phyloP scores from a whole-genome alignment of 2,113 vertebrate species.

The Coturnix japonica region DNA sequence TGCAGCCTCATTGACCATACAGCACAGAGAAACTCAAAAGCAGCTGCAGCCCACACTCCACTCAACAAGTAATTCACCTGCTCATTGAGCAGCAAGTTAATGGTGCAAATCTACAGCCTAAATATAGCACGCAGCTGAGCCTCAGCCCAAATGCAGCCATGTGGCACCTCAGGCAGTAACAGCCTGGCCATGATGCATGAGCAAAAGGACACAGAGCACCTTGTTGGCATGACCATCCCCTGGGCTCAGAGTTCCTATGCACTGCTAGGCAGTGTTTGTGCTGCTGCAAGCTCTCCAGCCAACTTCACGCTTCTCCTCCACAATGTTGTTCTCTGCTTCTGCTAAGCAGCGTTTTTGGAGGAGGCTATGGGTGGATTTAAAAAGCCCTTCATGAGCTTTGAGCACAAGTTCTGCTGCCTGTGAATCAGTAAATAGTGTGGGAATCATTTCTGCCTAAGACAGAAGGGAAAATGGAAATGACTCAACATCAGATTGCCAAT shows the following conservation, averaged over 20 bases:
- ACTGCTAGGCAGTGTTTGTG: background rate
- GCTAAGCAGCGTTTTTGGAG: background rate
- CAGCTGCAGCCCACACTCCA: background rate
- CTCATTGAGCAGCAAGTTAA: background rate
- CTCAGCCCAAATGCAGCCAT: background rate
- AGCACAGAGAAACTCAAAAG: background rate
- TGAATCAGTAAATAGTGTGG: background rate
- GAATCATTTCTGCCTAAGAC: background rate
- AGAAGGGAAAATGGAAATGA: background rate
- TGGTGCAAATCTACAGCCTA: slow-evolving; percentile 52
- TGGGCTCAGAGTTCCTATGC: background rate
- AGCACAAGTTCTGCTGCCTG: background rate
- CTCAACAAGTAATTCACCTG: background rate
- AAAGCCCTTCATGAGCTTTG: background rate
- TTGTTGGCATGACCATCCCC: background rate
- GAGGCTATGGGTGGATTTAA: background rate
- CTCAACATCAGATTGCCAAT: background rate
- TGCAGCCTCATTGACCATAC: background rate
- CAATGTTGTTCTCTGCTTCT: too few relatives aligned
- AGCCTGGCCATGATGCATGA: background rate
- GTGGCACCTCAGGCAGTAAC: background rate
- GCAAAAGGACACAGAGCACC: background rate
- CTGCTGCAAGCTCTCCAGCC: background rate
- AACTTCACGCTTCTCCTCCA: background rate
- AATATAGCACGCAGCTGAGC: background rate